Evolutionary conservation across 2,888 invertebrate species (phyloP), one percentile per base, ranked within the genome.

Genomic region (Flabesymbios commensalis): DNA sequence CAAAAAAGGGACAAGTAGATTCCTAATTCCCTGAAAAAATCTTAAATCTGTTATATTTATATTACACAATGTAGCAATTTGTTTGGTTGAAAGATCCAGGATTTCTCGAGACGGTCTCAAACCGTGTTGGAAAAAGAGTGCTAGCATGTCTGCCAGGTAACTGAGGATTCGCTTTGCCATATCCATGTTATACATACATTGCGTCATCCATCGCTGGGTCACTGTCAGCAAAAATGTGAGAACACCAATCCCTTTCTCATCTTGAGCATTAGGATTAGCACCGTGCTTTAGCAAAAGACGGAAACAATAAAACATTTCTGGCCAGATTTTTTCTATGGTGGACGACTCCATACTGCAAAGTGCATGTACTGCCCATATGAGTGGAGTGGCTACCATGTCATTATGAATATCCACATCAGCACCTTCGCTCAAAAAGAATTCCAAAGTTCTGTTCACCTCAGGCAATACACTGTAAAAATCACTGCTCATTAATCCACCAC

Each of bases 21-120:
- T 39, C 3, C 42, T 24, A 3, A 61, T 29, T 3, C 39, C 22
- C 3, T 7, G 17, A n/a, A 61, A 14, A n/a, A 49, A 29, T 26
- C 29, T 28, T 42, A 26, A 29, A 26, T 24, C 17, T n/a, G 43
- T 22, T 4, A 36, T 5, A 3, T 26, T 31, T 29, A 61, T 32
- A 51, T 61, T 61, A 41, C 61, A 61, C 29, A 61, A 32, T 22
- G 57, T 61, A 19, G 43, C 43, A 4, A 61, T 29, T 36, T 61
- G 61, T 28, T 61, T 61, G 41, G 28, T 32, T 31, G 49, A 41
- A 29, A 57, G 51, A 7, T 56, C 56, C n/a, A 61, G 39, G 17
- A 61, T 41, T 7, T 61, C 61, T n/a, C 24, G 22, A 10, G 31
- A 10, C 17, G 49, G 56, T 0, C 42, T 22, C 29, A 57, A 19